phyloP scores from a whole-genome alignment of 2,113 vertebrate species.

The Merops nubicus region DNA sequence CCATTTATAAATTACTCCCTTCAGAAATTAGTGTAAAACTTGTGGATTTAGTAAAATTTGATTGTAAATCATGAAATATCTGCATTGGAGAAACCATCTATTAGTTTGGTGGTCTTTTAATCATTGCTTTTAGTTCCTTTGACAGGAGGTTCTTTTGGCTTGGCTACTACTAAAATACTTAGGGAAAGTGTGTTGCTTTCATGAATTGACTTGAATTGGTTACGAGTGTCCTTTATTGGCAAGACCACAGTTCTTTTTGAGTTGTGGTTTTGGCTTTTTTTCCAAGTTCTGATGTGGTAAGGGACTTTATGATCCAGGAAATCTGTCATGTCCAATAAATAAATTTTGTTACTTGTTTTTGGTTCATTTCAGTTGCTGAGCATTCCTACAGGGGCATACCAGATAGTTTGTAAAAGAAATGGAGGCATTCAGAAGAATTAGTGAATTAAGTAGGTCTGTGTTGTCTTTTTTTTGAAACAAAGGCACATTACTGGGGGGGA shows the following conservation, averaged over 20 bases:
- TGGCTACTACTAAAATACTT: background rate
- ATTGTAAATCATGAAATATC: background rate
- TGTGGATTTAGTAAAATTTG: background rate
- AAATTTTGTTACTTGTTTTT: background rate
- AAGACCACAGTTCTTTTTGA: background rate
- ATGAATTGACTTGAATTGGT: background rate
- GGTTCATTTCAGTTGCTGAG: slow-evolving; percentile 9
- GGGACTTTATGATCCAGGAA: background rate
- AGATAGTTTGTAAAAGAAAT: slow-evolving; percentile 41
- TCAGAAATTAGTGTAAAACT: background rate
- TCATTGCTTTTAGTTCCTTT: background rate
- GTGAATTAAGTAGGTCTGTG: slow-evolving; percentile 42
- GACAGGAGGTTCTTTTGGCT: background rate
- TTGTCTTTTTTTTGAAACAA: slow-evolving; percentile 13
- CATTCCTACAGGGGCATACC: background rate
- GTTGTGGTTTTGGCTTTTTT: background rate
- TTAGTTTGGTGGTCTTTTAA: background rate
- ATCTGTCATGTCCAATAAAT: slow-evolving; percentile 1
- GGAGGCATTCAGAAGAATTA: slow-evolving; percentile 30
- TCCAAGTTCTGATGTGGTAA: background rate
- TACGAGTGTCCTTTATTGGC: background rate
- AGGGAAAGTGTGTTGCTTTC: background rate
- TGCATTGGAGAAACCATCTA: background rate
- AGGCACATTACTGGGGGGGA: background rate
- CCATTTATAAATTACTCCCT: background rate